These are phyloP conservation scores for Morinoia aosen DNA, from an alignment of 2,888 invertebrate species.

Conservation along the genomic window DNA sequence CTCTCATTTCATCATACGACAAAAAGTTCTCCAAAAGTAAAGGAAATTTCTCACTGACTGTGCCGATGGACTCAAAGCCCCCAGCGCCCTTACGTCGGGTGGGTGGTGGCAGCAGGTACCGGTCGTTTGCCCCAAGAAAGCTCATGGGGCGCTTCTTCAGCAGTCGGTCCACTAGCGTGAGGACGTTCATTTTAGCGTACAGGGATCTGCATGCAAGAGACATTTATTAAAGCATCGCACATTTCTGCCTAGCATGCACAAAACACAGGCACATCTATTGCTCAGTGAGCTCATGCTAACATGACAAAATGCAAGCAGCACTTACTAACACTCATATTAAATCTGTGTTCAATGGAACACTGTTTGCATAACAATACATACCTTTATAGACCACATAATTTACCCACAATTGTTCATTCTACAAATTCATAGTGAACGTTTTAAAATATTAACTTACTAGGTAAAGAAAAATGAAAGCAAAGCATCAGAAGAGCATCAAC, in stretches of 20 bases:
- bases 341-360: too few relatives aligned
- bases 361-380: too few relatives aligned
- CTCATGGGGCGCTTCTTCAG: conserved; percentile 61
- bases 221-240: background rate
- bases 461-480: too few relatives aligned
- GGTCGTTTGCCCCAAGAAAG: conserved; percentile 61
- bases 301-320: too few relatives aligned
- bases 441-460: too few relatives aligned
- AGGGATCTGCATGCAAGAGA: conserved; percentile 54
- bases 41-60: conserved; percentile 74
- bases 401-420: too few relatives aligned
- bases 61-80: background rate
- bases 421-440: too few relatives aligned
- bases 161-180: conserved; percentile 58
- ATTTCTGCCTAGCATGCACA: background rate
- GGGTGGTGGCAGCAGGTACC: conserved; percentile 63
- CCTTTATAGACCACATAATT: too few relatives aligned
- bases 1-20: conserved; percentile 79
- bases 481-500: too few relatives aligned
- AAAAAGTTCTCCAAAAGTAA: conserved; percentile 75
- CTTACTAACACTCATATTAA: too few relatives aligned
- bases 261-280: background rate
- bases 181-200: conserved; percentile 58
- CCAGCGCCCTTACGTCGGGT: background rate
- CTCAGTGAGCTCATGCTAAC: too few relatives aligned